Evolutionary conservation across 2,797 vertebrate genomes (phyloP), one percentile per base, ranked within the genome.

Genomic region (Eptatretus atami): DNA sequence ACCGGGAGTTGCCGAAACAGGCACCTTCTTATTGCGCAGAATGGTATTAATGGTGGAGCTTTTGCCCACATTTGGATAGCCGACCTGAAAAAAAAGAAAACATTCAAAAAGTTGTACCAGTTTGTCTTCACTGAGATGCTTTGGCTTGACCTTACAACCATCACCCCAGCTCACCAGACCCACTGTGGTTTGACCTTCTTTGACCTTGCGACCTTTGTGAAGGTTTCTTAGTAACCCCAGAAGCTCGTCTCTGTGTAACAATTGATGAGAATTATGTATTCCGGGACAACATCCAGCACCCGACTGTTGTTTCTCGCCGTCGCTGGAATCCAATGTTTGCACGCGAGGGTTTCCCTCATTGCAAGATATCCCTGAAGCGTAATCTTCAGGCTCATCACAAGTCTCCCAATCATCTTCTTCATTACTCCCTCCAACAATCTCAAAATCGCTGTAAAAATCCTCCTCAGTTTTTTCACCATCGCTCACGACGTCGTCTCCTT

Each of bases 11-110:
- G 84, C 82, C 31, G 92, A 98, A 63, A 98, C 90, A 0, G 92
- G 95, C 53, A 94, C 87, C 68, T 92, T 95, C 75, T 98, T 98
- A 73, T 94, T 79, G 67, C 84, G 79, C 52, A 96, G 69, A 69
- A 98, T 85, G 63, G 90, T 86, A 76, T 98, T 98, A 75, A 98
- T 92, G n/a, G 86, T 95, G 0, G 90, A 93, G 73, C 92, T 98
- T 72, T 98, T 98, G 11, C 92, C 90, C 64, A 98, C 92, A 3
- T 98, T 98, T 12, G 92, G 92, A 75, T 98, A 98, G 1, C 92
- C 92, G 12, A 96, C 92, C 92, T 98, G 67, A 52, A 63, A 52
- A 25, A 65, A 67, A 12, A 52, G n/a, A 65, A 63, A 53, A 44
- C 31, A 44, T 44, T 44, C 31, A 44, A 44, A 44, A 44, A 44